phyloP scores from a whole-genome alignment of 1,140 invertebrate genomes.

The Drosophila pallidifrons region DNA sequence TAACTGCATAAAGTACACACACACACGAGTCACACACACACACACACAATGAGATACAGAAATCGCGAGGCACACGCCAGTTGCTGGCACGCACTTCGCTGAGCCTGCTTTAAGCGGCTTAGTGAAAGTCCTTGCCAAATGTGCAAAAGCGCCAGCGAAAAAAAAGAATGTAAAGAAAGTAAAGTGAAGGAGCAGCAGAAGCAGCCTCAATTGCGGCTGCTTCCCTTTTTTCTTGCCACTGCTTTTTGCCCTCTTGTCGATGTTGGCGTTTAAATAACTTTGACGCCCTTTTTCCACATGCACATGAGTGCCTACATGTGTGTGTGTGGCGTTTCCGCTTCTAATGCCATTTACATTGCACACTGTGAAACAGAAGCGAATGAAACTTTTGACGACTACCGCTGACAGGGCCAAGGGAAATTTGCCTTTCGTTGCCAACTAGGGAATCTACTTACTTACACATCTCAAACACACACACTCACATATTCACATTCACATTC shows the following conservation, averaged over 20 bases:
- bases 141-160: constrained; percentile 20
- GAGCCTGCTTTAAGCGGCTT: constrained; percentile 68
- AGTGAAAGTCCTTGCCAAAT: constrained; percentile 70
- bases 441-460: constrained; percentile 42
- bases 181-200: constrained; percentile 24
- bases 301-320: constrained; percentile 17
- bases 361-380: constrained; percentile 31
- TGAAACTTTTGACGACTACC: constrained; percentile 66
- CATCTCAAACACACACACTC: constrained; percentile 4
- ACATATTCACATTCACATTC: neutral
- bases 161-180: constrained; percentile 13
- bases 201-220: constrained; percentile 8
- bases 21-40: constrained; percentile 26
- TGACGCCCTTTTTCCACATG: constrained; percentile 63
- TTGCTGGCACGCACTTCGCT: constrained; percentile 35
- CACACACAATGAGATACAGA: neutral
- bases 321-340: constrained; percentile 59
- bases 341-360: constrained; percentile 55
- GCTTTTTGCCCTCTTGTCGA: constrained; percentile 11
- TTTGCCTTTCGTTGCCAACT: constrained; percentile 64
- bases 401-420: constrained; percentile 71
- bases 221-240: no score
- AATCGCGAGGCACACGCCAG: constrained; percentile 10
- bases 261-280: constrained; percentile 76
- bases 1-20: constrained; percentile 64